phyloP scores from a whole-genome alignment of 2,888 invertebrate genomes.

The Cotesia congregata region DNA sequence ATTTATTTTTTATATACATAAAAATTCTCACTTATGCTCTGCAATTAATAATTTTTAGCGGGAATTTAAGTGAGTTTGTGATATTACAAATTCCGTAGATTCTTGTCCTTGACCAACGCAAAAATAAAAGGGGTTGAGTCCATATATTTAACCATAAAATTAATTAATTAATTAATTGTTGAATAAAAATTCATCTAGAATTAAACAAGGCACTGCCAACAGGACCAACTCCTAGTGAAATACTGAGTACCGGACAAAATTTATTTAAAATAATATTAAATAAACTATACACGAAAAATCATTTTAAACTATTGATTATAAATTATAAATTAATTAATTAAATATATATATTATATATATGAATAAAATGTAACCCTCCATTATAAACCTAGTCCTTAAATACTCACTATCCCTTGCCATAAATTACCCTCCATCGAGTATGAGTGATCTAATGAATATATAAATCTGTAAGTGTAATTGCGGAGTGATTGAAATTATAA shows the following conservation, averaged over 20 bases:
- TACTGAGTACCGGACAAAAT: conserved; percentile 23
- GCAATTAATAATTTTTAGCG: conserved; percentile 39
- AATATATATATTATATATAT: not conserved
- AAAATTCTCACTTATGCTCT: conserved; percentile 49
- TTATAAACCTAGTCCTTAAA: not conserved
- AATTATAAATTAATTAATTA: not conserved
- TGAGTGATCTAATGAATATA: not conserved
- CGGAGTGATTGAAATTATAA: conserved; percentile 8
- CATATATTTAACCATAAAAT: conserved; percentile 24
- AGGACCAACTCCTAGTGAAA: conserved; percentile 51
- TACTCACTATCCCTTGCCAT: not conserved
- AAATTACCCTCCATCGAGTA: not conserved
- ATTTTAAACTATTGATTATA: conserved; percentile 12
- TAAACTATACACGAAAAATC: conserved; percentile 3
- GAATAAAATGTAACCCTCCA: not conserved
- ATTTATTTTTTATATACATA: conserved; percentile 12
- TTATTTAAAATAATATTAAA: conserved; percentile 23
- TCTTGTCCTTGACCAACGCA: conserved; percentile 10
- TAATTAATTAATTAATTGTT: conserved; percentile 3
- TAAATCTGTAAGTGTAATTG: not conserved
- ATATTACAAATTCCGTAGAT: conserved; percentile 31
- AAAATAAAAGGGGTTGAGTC: conserved; percentile 31
- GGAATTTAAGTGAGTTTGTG: conserved; percentile 5
- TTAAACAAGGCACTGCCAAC: conserved; percentile 52
- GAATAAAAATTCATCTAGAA: not conserved